Evolutionary conservation across 2,113 vertebrate species (phyloP).

Genomic region (Gadus macrocephalus): DNA sequence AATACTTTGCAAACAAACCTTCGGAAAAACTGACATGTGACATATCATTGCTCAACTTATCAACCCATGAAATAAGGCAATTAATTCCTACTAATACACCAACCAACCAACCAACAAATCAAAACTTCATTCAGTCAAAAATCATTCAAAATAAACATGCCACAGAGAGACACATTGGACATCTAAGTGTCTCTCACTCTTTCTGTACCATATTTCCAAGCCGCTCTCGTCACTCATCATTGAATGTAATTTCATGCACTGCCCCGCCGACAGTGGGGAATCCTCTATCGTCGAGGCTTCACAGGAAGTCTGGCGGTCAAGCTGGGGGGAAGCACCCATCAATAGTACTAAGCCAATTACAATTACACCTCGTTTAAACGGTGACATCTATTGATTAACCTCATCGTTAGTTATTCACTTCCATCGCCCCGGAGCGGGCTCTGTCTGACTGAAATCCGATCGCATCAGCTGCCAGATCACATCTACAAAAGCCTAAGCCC

Average conservation of each 20-base stretch:
- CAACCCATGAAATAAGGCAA: too few species aligned
- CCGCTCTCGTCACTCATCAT: constrained; percentile 51
- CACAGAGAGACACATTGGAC: neutral
- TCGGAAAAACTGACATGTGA: too few species aligned
- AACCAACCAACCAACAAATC: constrained; percentile 24
- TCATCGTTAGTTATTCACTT: constrained; percentile 54
- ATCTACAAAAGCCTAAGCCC: constrained; percentile 12
- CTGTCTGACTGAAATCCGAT: neutral
- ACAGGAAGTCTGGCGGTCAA: constrained; percentile 37
- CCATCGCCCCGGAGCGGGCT: constrained; percentile 48
- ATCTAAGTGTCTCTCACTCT: too few species aligned
- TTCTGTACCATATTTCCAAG: constrained; percentile 36
- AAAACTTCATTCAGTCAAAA: constrained; percentile 23
- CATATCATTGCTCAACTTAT: too few species aligned
- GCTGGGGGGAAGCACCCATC: constrained; percentile 46
- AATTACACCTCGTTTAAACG: constrained; percentile 74
- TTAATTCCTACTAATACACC: constrained; percentile 17
- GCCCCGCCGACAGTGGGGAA: constrained; percentile 38
- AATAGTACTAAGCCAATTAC: constrained; percentile 72
- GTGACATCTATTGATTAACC: constrained; percentile 72
- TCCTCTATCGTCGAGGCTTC: constrained; percentile 25
- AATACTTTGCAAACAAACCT: too few species aligned
- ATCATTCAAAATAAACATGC: constrained; percentile 19
- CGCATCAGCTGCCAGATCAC: too few species aligned
- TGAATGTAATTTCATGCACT: constrained; percentile 42